phyloP scores from a whole-genome alignment of 2,888 invertebrate species.

The Gasteruption jaculator region DNA sequence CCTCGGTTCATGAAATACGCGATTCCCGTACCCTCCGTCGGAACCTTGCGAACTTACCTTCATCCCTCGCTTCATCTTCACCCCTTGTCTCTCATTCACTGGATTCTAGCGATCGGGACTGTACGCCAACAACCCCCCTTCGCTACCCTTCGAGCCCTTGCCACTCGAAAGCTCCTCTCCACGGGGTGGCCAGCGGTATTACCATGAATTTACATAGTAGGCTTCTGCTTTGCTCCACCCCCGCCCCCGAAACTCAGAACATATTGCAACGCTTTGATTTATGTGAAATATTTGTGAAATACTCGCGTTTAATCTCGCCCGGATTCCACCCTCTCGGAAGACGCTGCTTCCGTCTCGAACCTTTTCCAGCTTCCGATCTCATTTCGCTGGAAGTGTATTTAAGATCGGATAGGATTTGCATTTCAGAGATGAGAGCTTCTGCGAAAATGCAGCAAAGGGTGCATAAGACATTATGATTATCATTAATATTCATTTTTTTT shows the following conservation, averaged over 20 bases:
- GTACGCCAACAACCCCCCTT: conserved; percentile 10
- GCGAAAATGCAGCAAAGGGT: too few species aligned
- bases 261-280: conserved; percentile 49
- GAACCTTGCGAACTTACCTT: conserved; percentile 17
- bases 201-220: conserved; percentile 51
- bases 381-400: too few species aligned
- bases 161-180: conserved; percentile 37
- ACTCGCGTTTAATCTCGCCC: conserved; percentile 45
- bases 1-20: conserved; percentile 48
- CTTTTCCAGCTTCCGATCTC: too few species aligned
- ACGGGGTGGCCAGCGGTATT: conserved; percentile 41
- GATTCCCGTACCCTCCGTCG: conserved; percentile 25
- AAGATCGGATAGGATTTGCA: too few species aligned
- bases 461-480: too few species aligned
- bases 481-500: too few species aligned
- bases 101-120: too few species aligned
- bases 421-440: too few species aligned
- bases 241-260: conserved; percentile 39
- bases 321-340: too few species aligned
- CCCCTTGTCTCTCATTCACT: conserved; percentile 17
- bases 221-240: too few species aligned
- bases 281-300: conserved; percentile 50
- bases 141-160: conserved; percentile 19
- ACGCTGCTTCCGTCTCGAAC: too few species aligned
- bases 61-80: conserved; percentile 13